A percentile compares a stretch with the other conserved stretches of the same genome.
Evolutionary conservation across 1,140 invertebrate genomes (phyloP).

Genomic region (Luehdorfia chinensis): DNA sequence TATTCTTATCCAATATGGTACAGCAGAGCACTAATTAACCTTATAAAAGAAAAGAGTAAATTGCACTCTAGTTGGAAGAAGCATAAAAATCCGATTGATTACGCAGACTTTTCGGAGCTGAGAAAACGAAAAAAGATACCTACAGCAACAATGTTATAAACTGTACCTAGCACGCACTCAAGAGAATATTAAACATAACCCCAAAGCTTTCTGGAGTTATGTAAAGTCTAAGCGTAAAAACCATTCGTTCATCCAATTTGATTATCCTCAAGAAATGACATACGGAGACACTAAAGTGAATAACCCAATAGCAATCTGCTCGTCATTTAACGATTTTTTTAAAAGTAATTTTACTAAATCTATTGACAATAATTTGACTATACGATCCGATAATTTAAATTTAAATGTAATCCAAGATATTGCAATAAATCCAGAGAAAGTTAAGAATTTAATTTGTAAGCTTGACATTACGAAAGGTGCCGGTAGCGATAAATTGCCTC

Average conservation of each 20-base stretch:
- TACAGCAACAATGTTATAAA: conserved; percentile 7
- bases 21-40: conserved; percentile 11
- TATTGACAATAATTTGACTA: neutral
- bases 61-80: conserved; percentile 16
- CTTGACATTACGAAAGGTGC: no score
- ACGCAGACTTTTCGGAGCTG: conserved; percentile 10
- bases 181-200: conserved; percentile 18
- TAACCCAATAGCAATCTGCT: conserved; percentile 8
- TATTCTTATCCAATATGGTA: conserved; percentile 17
- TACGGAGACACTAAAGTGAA: conserved; percentile 8
- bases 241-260: no score
- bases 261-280: conserved; percentile 21
- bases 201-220: conserved; percentile 21
- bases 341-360: conserved; percentile 17
- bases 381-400: neutral
- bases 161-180: conserved; percentile 7
- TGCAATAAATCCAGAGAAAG: neutral
- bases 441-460: conserved; percentile 11
- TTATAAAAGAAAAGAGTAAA: conserved; percentile 21
- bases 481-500: no score
- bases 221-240: conserved; percentile 16
- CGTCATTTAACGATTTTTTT: conserved; percentile 17
- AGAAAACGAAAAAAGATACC: conserved; percentile 3
- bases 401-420: conserved; percentile 7
- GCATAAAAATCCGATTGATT: conserved; percentile 17